Evolutionary conservation across 2,888 invertebrate genomes (phyloP).

Genomic region (Agrochola lota): DNA sequence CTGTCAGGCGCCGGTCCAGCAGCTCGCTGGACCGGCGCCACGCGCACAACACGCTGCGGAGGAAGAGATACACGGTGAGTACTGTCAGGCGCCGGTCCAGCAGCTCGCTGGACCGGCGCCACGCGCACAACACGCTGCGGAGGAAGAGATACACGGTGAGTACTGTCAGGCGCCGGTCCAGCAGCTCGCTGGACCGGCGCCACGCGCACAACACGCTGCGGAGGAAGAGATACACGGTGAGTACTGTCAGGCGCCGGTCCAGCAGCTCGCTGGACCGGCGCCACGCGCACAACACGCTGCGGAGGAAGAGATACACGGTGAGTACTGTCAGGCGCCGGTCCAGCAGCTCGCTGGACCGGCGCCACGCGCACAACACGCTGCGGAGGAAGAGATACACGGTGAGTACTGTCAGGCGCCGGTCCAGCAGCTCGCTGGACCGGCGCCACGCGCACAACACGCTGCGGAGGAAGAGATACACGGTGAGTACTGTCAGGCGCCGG

Average conservation of each 20-base stretch:
- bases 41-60: conserved; percentile 89
- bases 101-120: conserved; percentile 72
- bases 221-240: conserved; percentile 97
- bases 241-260: too few relatives aligned
- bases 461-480: conserved; percentile 97
- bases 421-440: conserved; percentile 75
- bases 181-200: conserved; percentile 72
- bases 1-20: too few relatives aligned
- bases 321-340: too few relatives aligned
- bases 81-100: too few relatives aligned
- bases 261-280: conserved; percentile 73
- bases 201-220: conserved; percentile 88
- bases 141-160: conserved; percentile 97
- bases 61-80: conserved; percentile 97
- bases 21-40: conserved; percentile 72
- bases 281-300: conserved; percentile 83
- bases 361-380: conserved; percentile 82
- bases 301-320: conserved; percentile 97
- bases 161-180: too few relatives aligned
- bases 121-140: conserved; percentile 88
- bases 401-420: too few relatives aligned
- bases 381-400: conserved; percentile 97
- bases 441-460: conserved; percentile 82
- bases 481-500: too few relatives aligned
- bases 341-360: conserved; percentile 74